These are phyloP conservation scores for Nerophis lumbriciformis DNA, from an alignment of 2,113 vertebrate genomes.

Conservation along the genomic window DNA sequence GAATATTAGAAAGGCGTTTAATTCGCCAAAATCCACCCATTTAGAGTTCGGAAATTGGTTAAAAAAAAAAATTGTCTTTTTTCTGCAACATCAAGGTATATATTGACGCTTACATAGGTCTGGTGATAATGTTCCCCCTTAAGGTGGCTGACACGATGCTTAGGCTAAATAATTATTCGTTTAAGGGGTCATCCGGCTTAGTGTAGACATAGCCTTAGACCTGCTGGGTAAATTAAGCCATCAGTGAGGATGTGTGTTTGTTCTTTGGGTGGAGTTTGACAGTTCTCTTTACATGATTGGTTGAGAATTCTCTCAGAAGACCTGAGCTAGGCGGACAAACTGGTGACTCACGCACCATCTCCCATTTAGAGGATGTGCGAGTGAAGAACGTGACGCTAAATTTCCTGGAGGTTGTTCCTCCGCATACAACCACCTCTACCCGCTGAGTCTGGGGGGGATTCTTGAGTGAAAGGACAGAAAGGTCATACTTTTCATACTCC, in stretches of 20 bases:
- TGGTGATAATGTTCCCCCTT: no score
- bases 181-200: no score
- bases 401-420: conserved; percentile 20
- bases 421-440: conserved; percentile 15
- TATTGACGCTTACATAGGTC: no score
- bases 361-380: conserved; percentile 24
- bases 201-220: no score
- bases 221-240: no score
- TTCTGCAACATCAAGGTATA: no score
- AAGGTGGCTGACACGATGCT: no score
- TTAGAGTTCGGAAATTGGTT: no score
- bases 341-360: conserved; percentile 59
- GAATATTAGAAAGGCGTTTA: no score
- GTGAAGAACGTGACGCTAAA: conserved; percentile 19
- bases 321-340: conserved; percentile 15
- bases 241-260: neutral
- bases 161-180: no score
- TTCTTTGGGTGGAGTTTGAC: conserved; percentile 13
- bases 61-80: no score
- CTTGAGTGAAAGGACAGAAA: conserved; percentile 10
- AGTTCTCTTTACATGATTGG: conserved; percentile 32
- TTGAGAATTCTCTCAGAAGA: conserved; percentile 31
- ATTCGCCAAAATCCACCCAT: no score
- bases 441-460: conserved; percentile 3
- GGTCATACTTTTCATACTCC: conserved; percentile 29